Conservation (phyloP, 2,797 vertebrate species). For the Centropyge bicolor region DNA sequence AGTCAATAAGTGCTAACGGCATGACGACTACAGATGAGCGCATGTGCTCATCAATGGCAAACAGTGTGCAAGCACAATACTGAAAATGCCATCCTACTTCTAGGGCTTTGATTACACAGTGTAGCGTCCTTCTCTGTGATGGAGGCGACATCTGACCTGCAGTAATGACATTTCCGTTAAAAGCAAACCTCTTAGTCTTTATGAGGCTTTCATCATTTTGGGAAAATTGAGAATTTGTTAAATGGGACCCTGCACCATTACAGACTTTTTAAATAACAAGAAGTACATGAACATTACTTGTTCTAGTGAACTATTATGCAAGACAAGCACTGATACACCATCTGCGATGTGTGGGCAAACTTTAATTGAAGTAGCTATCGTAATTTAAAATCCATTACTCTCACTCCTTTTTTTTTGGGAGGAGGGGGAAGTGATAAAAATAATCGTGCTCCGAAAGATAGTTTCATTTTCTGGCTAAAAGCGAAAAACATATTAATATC, state of each 20-base stretch:
- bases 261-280: slow-evolving; percentile 14
- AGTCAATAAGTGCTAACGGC: slow-evolving; percentile 59
- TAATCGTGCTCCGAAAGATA: slow-evolving; percentile 8
- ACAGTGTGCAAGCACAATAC: slow-evolving; percentile 24
- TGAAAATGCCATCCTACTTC: slow-evolving; percentile 45
- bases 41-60: slow-evolving; percentile 41
- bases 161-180: slow-evolving; percentile 31
- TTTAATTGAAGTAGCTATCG: slow-evolving; percentile 26
- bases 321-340: slow-evolving; percentile 20
- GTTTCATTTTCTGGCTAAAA: slow-evolving; percentile 33
- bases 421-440: slow-evolving; percentile 12
- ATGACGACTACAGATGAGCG: slow-evolving; percentile 47
- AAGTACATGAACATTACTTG: background rate
- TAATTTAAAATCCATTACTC: slow-evolving; percentile 33
- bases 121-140: slow-evolving; percentile 15
- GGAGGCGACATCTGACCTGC: slow-evolving; percentile 13
- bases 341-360: slow-evolving; percentile 30
- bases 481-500: slow-evolving; percentile 14
- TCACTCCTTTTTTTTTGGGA: background rate
- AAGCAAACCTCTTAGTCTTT: slow-evolving; percentile 25
- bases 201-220: slow-evolving; percentile 1
- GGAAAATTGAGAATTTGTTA: background rate
- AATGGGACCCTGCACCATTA: background rate
- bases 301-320: slow-evolving; percentile 12
- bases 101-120: slow-evolving; percentile 21